Base-by-base conservation (phyloP, 2,888 invertebrate species). In the Agonopterix heracliana region DNA sequence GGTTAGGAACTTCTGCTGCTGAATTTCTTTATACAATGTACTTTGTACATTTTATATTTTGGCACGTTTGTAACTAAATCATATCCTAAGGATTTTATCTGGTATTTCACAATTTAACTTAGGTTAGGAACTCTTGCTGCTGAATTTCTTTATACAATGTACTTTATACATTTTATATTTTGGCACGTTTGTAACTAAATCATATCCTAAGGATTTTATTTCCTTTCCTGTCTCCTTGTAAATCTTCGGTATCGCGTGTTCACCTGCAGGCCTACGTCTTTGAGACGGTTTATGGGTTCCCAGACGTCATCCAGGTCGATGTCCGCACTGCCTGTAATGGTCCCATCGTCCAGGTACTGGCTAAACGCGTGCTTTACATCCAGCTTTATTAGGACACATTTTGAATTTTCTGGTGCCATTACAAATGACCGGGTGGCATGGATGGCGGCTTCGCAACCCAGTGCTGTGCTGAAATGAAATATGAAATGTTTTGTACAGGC, bases 141-240 rank as follows among this genome's bases (percentile, higher is more conserved):
- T 35, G 4, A 4, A 35, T 35, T 35, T 9, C 35, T 35, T 35
- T 35, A 35, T 35, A 35, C 9, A 35, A 35, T 35, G 9, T 8
- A 35, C 35, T 35, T 35, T 35, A 8, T 35, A 35, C 35, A 35
- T 35, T 35, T 35, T 35, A 35, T 35, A 35, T 35, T 35, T 35
- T 35, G 35, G 35, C 9, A 35, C 35, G 4, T 35, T 35, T 8
- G 35, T 35, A 35, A 35, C 35, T 9, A 35, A 35, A 35, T 35
- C 7, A 35, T 35, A 8, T 35, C 35, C 35, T 35, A 35, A 35
- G 45, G 50, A 53, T 38, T 58, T 58, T 9, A 34, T 34, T 26
- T 54, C 9, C 38, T 47, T 53, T 26, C 54, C 50, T 1, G 58
- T 35, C 35, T 35, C 7, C 9, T 35, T 35, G 35, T 35, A 35